A percentile compares a stretch with the other conserved stretches of the same genome.
Conservation (phyloP, 2,888 invertebrate species). For the Meandrusa payeni region DNA sequence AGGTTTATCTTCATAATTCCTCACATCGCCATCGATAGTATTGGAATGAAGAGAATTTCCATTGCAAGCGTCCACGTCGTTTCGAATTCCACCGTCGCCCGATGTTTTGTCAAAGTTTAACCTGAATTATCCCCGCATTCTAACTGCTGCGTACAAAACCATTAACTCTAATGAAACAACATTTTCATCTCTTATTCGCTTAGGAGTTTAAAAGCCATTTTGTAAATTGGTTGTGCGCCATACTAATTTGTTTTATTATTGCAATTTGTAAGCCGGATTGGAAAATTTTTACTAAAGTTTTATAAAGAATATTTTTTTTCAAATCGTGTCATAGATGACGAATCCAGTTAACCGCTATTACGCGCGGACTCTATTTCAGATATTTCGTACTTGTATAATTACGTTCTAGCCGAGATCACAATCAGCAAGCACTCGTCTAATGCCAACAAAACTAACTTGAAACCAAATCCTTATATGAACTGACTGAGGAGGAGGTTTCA, state of each 20-base stretch:
- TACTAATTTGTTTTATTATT: slow-evolving; percentile 3
- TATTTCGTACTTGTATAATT: no score
- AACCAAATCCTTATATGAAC: no score
- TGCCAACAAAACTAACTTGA: no score
- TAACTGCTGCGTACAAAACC: slow-evolving; percentile 8
- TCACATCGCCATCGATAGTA: slow-evolving; percentile 23
- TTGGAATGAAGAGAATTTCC: slow-evolving; percentile 29
- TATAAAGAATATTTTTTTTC: no score
- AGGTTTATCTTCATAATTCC: slow-evolving; percentile 27
- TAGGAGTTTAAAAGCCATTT: slow-evolving; percentile 1
- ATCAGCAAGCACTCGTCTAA: no score
- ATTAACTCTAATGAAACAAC: slow-evolving; percentile 9
- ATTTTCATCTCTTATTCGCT: slow-evolving; percentile 6
- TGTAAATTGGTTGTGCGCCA: not conserved
- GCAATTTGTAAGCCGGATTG: not conserved
- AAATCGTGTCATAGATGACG: no score
- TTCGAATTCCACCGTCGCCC: slow-evolving; percentile 11
- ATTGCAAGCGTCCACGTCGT: slow-evolving; percentile 17
- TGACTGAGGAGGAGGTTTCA: no score
- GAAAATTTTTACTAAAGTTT: no score
- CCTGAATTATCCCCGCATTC: slow-evolving; percentile 15
- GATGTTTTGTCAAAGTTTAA: slow-evolving; percentile 20
- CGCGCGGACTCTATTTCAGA: no score
- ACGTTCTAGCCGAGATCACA: no score
- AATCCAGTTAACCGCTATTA: no score